These are phyloP conservation scores for Drosophila macrospina DNA, from an alignment of 2,888 invertebrate species.

Conservation along the genomic window DNA sequence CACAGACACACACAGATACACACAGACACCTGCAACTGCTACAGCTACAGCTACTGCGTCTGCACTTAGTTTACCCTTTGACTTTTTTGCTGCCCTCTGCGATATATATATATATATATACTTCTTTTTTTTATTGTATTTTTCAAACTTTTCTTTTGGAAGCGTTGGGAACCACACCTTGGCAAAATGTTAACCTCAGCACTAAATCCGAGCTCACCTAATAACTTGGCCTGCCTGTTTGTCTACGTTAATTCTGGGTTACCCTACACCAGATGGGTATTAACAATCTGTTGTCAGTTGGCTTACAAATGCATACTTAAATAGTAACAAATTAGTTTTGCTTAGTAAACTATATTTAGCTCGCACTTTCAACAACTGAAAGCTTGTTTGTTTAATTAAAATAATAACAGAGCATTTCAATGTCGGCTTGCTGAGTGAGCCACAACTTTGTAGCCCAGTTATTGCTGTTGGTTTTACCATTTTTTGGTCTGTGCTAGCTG, in stretches of 20 bases:
- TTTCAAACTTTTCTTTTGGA: not conserved
- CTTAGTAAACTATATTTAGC: not conserved
- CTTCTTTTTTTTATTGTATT: constrained; percentile 6
- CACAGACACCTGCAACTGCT: constrained; percentile 31
- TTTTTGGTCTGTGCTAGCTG: constrained; percentile 18
- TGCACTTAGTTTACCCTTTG: constrained; percentile 45
- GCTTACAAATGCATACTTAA: not conserved
- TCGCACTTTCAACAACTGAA: not conserved
- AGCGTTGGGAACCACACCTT: constrained; percentile 43
- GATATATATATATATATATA: too few species aligned
- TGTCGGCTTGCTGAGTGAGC: not conserved
- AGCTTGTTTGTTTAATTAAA: not conserved
- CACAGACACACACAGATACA: not conserved
- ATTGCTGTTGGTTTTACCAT: constrained; percentile 24
- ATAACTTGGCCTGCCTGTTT: constrained; percentile 54
- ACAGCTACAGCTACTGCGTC: constrained; percentile 25
- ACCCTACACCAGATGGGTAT: not conserved
- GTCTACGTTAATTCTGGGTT: constrained; percentile 33
- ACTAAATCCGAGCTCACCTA: constrained; percentile 53
- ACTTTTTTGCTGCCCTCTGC: constrained; percentile 53
- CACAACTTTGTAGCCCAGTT: constrained; percentile 13
- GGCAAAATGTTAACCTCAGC: constrained; percentile 58
- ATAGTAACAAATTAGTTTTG: not conserved
- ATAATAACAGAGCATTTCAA: constrained; percentile 2
- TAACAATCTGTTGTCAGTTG: not conserved